Evolutionary conservation across 2,113 vertebrate species (phyloP).

Genomic region (Fregetta grallaria): DNA sequence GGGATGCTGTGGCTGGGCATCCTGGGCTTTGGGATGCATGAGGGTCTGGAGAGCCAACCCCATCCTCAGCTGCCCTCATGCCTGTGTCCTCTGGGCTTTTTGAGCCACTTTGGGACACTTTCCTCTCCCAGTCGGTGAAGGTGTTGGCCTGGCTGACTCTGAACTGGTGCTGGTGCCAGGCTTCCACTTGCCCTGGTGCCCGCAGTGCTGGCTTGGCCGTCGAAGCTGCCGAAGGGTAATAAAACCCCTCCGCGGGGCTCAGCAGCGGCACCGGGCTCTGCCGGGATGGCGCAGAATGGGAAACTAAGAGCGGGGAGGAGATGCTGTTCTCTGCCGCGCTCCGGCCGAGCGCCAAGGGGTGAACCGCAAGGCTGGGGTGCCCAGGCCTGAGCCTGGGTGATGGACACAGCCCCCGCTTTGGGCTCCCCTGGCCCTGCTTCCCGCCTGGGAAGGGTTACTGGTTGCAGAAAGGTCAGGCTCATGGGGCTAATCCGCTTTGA

Average conservation of each 20-base stretch:
- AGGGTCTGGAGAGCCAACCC: not conserved
- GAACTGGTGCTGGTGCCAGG: not conserved
- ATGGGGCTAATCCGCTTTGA: not conserved
- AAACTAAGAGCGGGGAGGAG: not conserved
- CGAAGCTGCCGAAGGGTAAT: not conserved
- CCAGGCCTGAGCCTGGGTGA: not conserved
- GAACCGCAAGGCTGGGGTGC: not conserved
- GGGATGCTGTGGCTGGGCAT: not conserved
- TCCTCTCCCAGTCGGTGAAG: not conserved
- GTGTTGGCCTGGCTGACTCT: not conserved
- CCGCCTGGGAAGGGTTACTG: not conserved
- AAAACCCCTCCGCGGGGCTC: fast-evolving
- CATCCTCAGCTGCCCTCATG: not conserved
- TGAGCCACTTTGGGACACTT: not conserved
- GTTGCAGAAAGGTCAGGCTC: not conserved
- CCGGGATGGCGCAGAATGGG: not conserved
- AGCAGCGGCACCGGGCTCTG: fast-evolving
- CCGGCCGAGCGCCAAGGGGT: fast-evolving
- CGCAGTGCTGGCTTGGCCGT: too few relatives aligned
- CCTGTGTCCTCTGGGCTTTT: not conserved
- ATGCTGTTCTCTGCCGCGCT: fast-evolving
- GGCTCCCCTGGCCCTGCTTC: not conserved
- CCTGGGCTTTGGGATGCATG: not conserved
- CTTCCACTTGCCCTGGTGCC: not conserved
- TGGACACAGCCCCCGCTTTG: not conserved